Conservation (phyloP, 2,888 invertebrate species). For the Linnaemya vulpina region DNA sequence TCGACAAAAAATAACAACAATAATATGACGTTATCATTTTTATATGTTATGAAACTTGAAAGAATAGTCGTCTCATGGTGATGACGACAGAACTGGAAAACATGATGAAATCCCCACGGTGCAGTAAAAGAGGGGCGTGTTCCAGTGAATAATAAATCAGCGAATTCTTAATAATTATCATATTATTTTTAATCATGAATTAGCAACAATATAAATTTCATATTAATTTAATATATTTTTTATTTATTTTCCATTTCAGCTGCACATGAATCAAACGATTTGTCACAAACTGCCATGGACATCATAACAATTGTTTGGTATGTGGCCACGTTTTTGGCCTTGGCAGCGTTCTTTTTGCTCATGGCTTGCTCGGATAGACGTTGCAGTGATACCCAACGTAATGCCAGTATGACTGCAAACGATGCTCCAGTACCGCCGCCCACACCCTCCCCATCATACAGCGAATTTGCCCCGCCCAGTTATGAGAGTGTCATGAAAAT, state of each 20-base stretch:
- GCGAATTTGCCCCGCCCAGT: constrained; percentile 82
- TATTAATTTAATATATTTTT: background rate
- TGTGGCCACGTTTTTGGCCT: constrained; percentile 81
- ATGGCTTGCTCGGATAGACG: constrained; percentile 82
- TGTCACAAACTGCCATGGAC: constrained; percentile 82
- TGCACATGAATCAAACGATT: constrained; percentile 75
- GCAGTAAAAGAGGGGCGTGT: constrained; percentile 17
- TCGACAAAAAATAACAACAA: background rate
- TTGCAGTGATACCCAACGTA: constrained; percentile 75
- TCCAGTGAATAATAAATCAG: background rate
- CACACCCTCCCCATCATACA: constrained; percentile 82
- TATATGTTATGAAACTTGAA: background rate
- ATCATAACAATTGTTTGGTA: constrained; percentile 82
- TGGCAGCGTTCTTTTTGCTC: constrained; percentile 82
- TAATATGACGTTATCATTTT: background rate
- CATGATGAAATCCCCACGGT: constrained; percentile 33
- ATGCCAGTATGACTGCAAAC: constrained; percentile 59
- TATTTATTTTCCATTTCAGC: constrained; percentile 59
- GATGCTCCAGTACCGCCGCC: constrained; percentile 78
- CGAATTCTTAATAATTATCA: background rate
- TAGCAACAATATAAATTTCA: background rate
- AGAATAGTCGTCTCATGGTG: constrained; percentile 8
- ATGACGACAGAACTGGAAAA: constrained; percentile 29
- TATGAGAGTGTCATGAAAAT: constrained; percentile 82
- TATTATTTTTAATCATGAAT: background rate